Conservation (phyloP, 2,113 vertebrate genomes). For the Nematolebias whitei region DNA sequence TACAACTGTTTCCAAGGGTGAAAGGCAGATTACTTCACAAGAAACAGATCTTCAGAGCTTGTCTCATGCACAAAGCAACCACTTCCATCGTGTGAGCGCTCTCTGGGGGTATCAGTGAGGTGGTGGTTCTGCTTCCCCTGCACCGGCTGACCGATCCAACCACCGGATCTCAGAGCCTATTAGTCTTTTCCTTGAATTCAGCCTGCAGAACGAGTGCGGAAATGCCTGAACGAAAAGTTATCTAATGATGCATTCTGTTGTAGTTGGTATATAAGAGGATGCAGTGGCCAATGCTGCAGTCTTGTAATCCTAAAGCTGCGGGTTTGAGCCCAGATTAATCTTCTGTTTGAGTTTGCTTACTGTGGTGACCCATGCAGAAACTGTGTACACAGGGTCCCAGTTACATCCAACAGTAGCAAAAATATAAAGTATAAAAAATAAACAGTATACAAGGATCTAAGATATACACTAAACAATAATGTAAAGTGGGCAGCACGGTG, state of each 20-base stretch:
- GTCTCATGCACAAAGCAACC: constrained; percentile 17
- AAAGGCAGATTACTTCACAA: constrained; percentile 23
- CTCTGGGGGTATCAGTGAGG: constrained; percentile 17
- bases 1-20: constrained; percentile 20
- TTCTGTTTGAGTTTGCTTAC: no score
- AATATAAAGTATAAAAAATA: no score
- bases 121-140: constrained; percentile 19
- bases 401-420: no score
- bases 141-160: no score
- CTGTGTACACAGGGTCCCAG: no score
- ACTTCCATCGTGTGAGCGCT: constrained; percentile 30
- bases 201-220: neutral
- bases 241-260: constrained; percentile 5
- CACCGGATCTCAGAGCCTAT: constrained; percentile 5
- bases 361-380: no score
- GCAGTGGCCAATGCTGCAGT: no score
- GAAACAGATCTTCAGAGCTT: constrained; percentile 43
- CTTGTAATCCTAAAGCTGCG: no score
- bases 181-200: constrained; percentile 3
- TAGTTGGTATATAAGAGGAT: constrained; percentile 33
- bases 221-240: constrained; percentile 4
- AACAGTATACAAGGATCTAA: no score
- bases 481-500: no score
- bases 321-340: no score
- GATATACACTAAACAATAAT: no score